These are phyloP conservation scores for Tubulanus polymorphus DNA, from an alignment of 2,888 invertebrate species.

Conservation along the genomic window DNA sequence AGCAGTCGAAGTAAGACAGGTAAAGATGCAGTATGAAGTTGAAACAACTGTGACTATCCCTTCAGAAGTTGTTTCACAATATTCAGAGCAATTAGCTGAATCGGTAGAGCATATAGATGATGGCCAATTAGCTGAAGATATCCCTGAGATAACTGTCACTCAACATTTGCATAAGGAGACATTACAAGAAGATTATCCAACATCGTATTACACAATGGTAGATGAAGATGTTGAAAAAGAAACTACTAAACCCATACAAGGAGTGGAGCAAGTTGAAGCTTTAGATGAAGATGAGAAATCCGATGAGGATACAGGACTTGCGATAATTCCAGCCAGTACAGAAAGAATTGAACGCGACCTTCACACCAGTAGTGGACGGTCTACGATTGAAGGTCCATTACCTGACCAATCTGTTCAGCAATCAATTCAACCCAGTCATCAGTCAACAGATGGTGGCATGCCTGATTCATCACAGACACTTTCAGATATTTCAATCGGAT, in stretches of 20 bases:
- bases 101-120: neutral
- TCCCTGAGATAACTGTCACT: constrained; percentile 64
- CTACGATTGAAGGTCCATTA: too few relatives aligned
- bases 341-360: too few relatives aligned
- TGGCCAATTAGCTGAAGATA: constrained; percentile 41
- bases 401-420: too few relatives aligned
- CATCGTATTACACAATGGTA: constrained; percentile 54
- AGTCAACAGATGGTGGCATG: too few relatives aligned
- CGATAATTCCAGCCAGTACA: too few relatives aligned
- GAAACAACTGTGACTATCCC: neutral
- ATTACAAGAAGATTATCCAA: constrained; percentile 23
- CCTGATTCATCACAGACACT: too few relatives aligned
- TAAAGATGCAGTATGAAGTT: neutral
- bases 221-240: constrained; percentile 51
- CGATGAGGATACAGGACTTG: neutral
- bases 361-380: too few relatives aligned
- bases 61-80: neutral
- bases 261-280: constrained; percentile 25
- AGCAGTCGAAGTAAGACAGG: constrained; percentile 2
- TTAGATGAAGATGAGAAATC: constrained; percentile 48
- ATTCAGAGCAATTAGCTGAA: too few relatives aligned
- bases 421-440: too few relatives aligned
- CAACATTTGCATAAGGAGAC: constrained; percentile 57
- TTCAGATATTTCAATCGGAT: too few relatives aligned
- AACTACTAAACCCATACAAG: constrained; percentile 24